Percentiles rank a stretch among this genome's conserved stretches.
Conservation (phyloP, 2,888 invertebrate genomes). For the Zhuqinia jingwanae region DNA sequence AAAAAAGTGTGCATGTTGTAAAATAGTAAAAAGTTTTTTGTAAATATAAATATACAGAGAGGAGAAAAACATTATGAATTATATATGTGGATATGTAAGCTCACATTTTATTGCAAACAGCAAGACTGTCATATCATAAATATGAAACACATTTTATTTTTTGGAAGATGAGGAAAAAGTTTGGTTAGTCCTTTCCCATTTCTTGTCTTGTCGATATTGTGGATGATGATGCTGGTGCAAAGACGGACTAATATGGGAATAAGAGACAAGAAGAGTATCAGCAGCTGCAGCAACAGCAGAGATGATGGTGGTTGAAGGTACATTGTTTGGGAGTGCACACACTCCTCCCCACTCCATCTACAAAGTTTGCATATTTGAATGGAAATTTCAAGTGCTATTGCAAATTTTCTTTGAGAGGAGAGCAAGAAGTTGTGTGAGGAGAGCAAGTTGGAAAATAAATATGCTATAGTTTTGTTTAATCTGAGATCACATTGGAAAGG, state of each 20-base stretch:
- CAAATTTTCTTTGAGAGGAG: neutral
- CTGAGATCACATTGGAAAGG: neutral
- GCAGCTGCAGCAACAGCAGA: neutral
- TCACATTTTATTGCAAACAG: neutral
- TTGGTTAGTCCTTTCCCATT: slow-evolving; percentile 54
- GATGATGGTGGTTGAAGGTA: neutral
- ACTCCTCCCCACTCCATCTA: neutral
- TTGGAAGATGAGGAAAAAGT: slow-evolving; percentile 54
- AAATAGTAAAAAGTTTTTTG: slow-evolving; percentile 17
- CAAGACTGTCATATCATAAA: slow-evolving; percentile 36
- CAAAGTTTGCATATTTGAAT: slow-evolving; percentile 54
- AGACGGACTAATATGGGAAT: slow-evolving; percentile 14
- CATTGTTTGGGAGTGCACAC: neutral
- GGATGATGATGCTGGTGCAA: no score
- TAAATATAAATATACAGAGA: no score
- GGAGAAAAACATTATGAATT: slow-evolving; percentile 6
- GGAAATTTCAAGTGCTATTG: neutral
- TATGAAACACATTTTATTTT: slow-evolving; percentile 51
- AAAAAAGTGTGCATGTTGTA: no score
- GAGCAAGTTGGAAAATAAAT: no score
- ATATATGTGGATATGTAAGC: slow-evolving; percentile 3
- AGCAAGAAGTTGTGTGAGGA: no score
- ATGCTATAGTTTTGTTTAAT: neutral
- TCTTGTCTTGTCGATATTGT: neutral
- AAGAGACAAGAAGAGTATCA: neutral